Evolutionary conservation across 2,113 vertebrate species (phyloP).

Genomic region (Ellobius talpinus): DNA sequence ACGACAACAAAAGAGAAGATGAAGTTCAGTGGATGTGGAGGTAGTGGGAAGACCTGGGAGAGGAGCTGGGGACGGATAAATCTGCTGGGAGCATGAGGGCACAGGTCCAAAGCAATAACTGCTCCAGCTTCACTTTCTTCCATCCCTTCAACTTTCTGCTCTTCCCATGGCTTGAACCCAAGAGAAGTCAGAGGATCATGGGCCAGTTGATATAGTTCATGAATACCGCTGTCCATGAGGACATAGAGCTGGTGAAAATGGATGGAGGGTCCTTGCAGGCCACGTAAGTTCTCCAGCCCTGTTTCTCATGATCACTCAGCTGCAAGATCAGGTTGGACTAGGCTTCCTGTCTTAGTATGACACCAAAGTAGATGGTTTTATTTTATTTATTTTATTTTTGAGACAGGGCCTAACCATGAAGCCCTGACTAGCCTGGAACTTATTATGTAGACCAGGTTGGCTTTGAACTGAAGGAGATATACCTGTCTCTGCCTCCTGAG

Average conservation of each 20-base stretch:
- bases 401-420: neutral
- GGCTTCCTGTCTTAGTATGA: neutral
- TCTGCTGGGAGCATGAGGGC: neutral
- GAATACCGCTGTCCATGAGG: neutral
- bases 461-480: neutral
- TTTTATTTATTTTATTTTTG: neutral
- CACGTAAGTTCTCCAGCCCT: neutral
- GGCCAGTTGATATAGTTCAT: neutral
- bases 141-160: neutral
- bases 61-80: neutral
- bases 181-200: neutral
- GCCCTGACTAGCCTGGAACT: neutral
- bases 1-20: neutral
- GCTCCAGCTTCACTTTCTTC: neutral
- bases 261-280: neutral
- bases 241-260: neutral
- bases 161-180: neutral
- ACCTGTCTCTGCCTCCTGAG: neutral
- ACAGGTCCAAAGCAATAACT: neutral
- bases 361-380: neutral
- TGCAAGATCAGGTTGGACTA: neutral
- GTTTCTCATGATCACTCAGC: neutral
- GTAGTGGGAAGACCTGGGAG: neutral
- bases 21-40: neutral
- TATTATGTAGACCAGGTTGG: neutral